phyloP scores from a whole-genome alignment of 1,140 invertebrate genomes.

The Apis dorsata region DNA sequence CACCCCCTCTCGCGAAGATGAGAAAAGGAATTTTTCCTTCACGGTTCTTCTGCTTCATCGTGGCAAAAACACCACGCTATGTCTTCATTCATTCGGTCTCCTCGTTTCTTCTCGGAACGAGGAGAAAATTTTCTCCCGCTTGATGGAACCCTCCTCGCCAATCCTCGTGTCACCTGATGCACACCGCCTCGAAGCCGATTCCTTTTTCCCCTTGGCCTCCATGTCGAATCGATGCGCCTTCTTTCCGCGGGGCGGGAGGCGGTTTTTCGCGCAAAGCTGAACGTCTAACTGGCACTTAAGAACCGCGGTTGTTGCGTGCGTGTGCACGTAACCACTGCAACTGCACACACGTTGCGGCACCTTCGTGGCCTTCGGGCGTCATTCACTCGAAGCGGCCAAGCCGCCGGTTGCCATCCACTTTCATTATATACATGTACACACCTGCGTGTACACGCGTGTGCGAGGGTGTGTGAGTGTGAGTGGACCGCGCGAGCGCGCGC shows the following conservation, averaged over 20 bases:
- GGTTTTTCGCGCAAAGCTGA: conserved; percentile 20
- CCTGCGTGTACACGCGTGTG: conserved; percentile 45
- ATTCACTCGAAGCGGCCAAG: conserved; percentile 74
- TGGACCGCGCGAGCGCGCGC: conserved; percentile 62
- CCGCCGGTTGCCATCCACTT: conserved; percentile 75
- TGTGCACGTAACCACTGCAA: conserved; percentile 55
- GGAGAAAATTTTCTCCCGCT: conserved; percentile 1
- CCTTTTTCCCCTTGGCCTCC: conserved; percentile 58
- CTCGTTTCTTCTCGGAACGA: background rate
- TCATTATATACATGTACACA: conserved; percentile 64
- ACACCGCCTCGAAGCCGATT: conserved; percentile 15
- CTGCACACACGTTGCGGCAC: conserved; percentile 71
- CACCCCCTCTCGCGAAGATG: background rate
- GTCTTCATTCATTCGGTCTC: conserved; percentile 13
- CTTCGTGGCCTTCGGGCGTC: conserved; percentile 78
- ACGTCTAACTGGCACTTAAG: conserved; percentile 32
- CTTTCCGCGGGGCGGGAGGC: conserved; percentile 50
- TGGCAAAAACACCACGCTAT: background rate
- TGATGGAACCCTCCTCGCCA: conserved; percentile 19
- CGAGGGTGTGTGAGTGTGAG: background rate
- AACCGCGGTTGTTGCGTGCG: conserved; percentile 19
- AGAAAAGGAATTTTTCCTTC: background rate
- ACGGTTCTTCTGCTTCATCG: background rate
- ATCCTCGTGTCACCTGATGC: conserved; percentile 20
- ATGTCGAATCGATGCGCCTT: conserved; percentile 59